Percentiles rank a stretch among this genome's conserved stretches.
Conservation (phyloP, 2,888 invertebrate genomes). For the Patella ulyssiponensis region DNA sequence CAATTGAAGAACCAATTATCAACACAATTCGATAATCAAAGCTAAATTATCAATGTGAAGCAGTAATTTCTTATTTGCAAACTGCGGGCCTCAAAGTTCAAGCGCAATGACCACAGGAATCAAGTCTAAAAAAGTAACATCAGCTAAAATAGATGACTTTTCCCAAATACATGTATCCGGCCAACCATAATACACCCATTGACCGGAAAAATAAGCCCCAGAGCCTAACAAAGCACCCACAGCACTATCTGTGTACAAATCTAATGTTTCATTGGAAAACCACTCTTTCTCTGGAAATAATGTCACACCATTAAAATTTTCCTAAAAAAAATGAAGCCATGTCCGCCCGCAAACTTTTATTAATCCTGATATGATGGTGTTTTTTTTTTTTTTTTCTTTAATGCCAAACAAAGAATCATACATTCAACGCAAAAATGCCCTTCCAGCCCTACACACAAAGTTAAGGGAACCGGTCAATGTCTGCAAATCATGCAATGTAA, state of each 20-base stretch:
- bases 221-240: constrained; percentile 19
- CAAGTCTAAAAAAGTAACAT: constrained; percentile 22
- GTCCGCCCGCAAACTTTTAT: background rate
- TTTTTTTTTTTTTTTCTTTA: no score
- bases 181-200: constrained; percentile 26
- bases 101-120: constrained; percentile 18
- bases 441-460: no score
- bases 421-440: no score
- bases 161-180: constrained; percentile 22
- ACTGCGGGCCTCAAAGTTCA: background rate
- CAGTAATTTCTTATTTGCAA: constrained; percentile 22
- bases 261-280: background rate
- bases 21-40: background rate
- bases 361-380: background rate
- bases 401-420: no score
- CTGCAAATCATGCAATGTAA: no score
- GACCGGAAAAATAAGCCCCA: constrained; percentile 21
- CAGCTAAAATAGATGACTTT: constrained; percentile 10
- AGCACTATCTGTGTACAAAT: constrained; percentile 18
- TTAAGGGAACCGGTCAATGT: no score
- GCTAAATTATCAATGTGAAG: constrained; percentile 27
- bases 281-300: background rate
- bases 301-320: background rate
- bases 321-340: background rate
- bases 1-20: no score